Percentiles rank a stretch among this genome's conserved stretches.
phyloP scores from a whole-genome alignment of 1,140 invertebrate genomes.

The Seison nebaliae region DNA sequence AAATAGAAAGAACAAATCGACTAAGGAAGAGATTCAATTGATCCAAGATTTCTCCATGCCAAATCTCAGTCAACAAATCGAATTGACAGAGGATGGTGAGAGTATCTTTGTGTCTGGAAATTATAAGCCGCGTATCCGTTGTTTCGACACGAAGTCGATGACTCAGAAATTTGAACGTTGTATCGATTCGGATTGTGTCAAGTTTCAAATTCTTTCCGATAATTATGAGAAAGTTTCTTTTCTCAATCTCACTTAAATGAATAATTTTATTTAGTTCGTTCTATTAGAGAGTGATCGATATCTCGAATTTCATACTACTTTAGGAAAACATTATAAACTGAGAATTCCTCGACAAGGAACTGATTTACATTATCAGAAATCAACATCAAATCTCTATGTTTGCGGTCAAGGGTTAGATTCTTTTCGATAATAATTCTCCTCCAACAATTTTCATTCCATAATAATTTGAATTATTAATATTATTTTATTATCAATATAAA shows the following conservation, averaged over 20 bases:
- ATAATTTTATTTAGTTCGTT: slow-evolving; percentile 25
- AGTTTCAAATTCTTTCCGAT: slow-evolving; percentile 37
- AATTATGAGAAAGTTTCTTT: slow-evolving; percentile 30
- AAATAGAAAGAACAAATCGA: neutral
- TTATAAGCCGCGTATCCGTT: slow-evolving; percentile 80
- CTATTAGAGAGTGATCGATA: slow-evolving; percentile 42
- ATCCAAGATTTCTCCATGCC: slow-evolving; percentile 99
- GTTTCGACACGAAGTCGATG: slow-evolving; percentile 77
- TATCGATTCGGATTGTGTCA: slow-evolving; percentile 60
- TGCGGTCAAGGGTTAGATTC: slow-evolving; percentile 55
- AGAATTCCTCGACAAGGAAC: slow-evolving; percentile 77
- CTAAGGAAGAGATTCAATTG: slow-evolving; percentile 51
- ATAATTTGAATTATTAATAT: too few species aligned
- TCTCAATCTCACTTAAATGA: neutral
- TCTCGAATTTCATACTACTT: slow-evolving; percentile 73
- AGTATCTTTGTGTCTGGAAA: slow-evolving; percentile 67
- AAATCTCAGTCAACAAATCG: slow-evolving; percentile 52
- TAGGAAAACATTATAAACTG: slow-evolving; percentile 61
- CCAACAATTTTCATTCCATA: too few species aligned
- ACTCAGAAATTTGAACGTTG: slow-evolving; percentile 94
- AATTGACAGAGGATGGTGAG: slow-evolving; percentile 62
- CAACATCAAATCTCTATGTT: slow-evolving; percentile 64
- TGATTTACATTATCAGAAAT: slow-evolving; percentile 65
- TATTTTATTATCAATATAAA: too few species aligned
- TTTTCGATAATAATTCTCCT: neutral